Conservation (phyloP, 2,888 invertebrate genomes). For the Drosophila sordidapex region DNA sequence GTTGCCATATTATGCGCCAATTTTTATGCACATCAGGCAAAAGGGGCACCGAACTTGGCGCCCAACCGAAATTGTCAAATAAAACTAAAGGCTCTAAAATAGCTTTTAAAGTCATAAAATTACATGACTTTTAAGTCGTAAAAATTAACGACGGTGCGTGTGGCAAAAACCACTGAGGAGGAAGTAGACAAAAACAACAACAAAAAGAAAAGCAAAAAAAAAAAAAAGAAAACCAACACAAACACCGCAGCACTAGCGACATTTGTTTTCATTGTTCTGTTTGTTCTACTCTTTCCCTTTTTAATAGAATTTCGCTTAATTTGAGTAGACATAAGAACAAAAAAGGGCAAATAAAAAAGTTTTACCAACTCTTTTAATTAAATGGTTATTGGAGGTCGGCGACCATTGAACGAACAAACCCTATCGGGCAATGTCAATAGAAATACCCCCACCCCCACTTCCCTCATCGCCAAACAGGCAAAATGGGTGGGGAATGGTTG, state of each 20-base stretch:
- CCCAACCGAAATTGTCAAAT: slow-evolving; percentile 71
- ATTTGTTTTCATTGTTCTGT: slow-evolving; percentile 68
- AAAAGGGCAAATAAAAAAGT: slow-evolving; percentile 61
- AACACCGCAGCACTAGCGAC: slow-evolving; percentile 38
- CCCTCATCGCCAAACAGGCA: background rate
- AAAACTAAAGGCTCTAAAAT: slow-evolving; percentile 80
- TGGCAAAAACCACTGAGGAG: slow-evolving; percentile 55
- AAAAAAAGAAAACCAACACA: slow-evolving; percentile 10
- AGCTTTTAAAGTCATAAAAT: slow-evolving; percentile 81
- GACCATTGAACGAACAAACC: slow-evolving; percentile 48
- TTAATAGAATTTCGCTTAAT: slow-evolving; percentile 79
- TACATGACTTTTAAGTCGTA: slow-evolving; percentile 77
- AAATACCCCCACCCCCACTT: background rate
- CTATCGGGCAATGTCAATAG: slow-evolving; percentile 71
- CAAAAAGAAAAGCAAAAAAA: slow-evolving; percentile 17
- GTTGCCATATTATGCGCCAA: slow-evolving; percentile 66
- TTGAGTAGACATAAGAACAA: slow-evolving; percentile 52
- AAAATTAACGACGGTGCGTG: slow-evolving; percentile 80
- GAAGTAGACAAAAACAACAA: slow-evolving; percentile 5
- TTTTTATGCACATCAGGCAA: slow-evolving; percentile 69
- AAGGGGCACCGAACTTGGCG: slow-evolving; percentile 42
- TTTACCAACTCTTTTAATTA: slow-evolving; percentile 78
- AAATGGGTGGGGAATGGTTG: background rate
- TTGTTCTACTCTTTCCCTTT: slow-evolving; percentile 58
- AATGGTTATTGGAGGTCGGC: slow-evolving; percentile 73